A percentile compares a stretch with the other conserved stretches of the same genome.
These are phyloP conservation scores for Motacilla alba DNA, from an alignment of 2,113 vertebrate genomes.

Conservation along the genomic window DNA sequence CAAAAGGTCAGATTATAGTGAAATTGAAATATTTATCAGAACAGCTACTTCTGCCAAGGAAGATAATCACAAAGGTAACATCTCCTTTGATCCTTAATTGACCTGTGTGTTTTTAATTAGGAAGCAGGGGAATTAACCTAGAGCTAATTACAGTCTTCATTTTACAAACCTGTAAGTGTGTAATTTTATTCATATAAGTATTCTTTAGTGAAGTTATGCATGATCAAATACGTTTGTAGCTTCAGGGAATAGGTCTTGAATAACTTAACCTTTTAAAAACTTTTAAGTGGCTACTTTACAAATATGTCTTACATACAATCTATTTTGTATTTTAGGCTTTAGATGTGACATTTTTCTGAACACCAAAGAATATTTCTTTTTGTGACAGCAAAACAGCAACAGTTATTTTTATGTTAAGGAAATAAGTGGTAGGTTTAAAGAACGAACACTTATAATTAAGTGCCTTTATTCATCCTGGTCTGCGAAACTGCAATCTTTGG, in stretches of 20 bases:
- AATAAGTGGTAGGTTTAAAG: not conserved
- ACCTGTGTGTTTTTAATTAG: slow-evolving; percentile 29
- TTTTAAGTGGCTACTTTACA: not conserved
- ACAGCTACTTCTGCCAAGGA: not conserved
- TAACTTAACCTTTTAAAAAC: not conserved
- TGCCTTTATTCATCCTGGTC: not conserved
- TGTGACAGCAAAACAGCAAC: not conserved
- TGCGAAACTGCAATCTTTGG: not conserved
- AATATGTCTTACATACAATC: not conserved
- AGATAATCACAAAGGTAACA: slow-evolving; percentile 7
- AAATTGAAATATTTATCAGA: not conserved
- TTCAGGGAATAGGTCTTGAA: slow-evolving; percentile 9
- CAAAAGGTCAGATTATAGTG: not conserved
- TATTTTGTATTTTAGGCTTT: not conserved
- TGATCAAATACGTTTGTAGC: slow-evolving; percentile 14
- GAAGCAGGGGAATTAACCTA: not conserved
- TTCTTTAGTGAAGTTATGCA: slow-evolving; percentile 27
- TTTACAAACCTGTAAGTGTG: not conserved
- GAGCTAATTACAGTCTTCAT: slow-evolving; percentile 9
- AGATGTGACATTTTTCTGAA: not conserved
- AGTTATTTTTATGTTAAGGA: not conserved
- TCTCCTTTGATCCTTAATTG: slow-evolving; percentile 45
- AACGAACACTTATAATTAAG: rapidly evolving
- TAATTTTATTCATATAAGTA: not conserved
- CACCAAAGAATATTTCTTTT: not conserved